Base-by-base conservation (phyloP, 2,797 vertebrate genomes). In the Chanos chanos region DNA sequence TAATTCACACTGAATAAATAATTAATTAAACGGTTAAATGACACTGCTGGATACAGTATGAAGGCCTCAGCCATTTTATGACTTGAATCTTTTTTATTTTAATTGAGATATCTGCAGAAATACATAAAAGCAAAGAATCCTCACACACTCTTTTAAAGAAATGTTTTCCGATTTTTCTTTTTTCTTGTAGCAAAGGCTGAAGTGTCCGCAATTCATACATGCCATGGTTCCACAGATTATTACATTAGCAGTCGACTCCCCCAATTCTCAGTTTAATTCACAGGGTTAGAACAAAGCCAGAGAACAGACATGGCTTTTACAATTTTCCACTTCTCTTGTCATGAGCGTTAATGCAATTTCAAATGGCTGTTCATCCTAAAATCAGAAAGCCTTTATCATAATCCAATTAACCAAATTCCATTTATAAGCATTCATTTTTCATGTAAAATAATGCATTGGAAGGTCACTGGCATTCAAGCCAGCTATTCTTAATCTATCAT, bases 171-270 rank as follows among this genome's bases (percentile, higher is more conserved):
- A 5, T 12, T 48, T 49, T 58, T 34, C 53, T n/a, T 28, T 28
- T 28, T 19, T 19, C 9, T 5, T 10, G 19, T 43, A 43, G 19
- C 40, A 43, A 43, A 43, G 40, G 43, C 5, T 3, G 18, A 1
- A 21, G 43, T 21, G 22, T 43, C 19, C 12, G 15, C 82, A 52
- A 79, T 77, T 83, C 72, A 73, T 71, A 73, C 76, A 68, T 57
- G 71, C 70, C 49, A 73, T 72, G 68, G 68, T 73, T 77, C 77
- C 80, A 80, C 67, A 47, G 73, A 79, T 85, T 83, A 88, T 84
- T 82, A 77, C 81, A 85, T 83, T 83, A 85, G 58, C 58, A 61
- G 56, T 50, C 56, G 68, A 58, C 65, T 61, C 41, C 7, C 58
- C 50, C 16, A 55, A 49, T 65, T 49, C 58, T 49, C 30, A 9